Evolutionary conservation across 2,113 vertebrate species (phyloP), one percentile per base, ranked within the genome.

Genomic region (Ancistrus triradiatus): DNA sequence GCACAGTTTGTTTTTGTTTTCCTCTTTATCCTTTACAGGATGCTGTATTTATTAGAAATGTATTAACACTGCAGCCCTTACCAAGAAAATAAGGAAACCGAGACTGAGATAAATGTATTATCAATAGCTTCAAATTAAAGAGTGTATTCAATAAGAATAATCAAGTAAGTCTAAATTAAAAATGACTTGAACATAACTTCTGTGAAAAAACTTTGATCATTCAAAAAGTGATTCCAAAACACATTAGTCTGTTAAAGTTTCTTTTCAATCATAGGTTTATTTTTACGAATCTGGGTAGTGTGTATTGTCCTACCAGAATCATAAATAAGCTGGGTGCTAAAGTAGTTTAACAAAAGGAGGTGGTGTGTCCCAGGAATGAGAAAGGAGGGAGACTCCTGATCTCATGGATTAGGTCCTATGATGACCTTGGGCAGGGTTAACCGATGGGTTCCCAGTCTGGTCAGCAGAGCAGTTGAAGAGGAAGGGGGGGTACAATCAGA

Each of bases 381-480:
- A 50, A 24, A 27, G 44, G 64, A 24, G 37, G 44, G 50, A 48
- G 60, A 56, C 25, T 44, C 44, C 48, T 53, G 49, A 51, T 63
- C 42, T 68, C 53, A 71, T 8, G 43, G 40, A 67, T 42, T 43
- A 59, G 59, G 28, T 27, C 9, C 38, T 15, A 28, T 25, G 35
- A 43, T 81, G 75, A 83, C 74, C 74, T 65, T 60, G 70, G 47
- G 61, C 11, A 24, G 59, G 33, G 33, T 70, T 77, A 74, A 77
- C 75, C 40, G 67, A 51, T 75, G 31, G 70, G 52, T 68, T 73
- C 27, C 55, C 42, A 3, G 64, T 64, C 74, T 80, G 78, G 74
- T 80, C 75, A 79, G 59, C 31, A 4, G 57, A 75, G 65, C 53
- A 27, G 69, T 76, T 72, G 59, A 71, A 43, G 50, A 28, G 10